phyloP scores from a whole-genome alignment of 2,113 vertebrate genomes.

The Caretta caretta region DNA sequence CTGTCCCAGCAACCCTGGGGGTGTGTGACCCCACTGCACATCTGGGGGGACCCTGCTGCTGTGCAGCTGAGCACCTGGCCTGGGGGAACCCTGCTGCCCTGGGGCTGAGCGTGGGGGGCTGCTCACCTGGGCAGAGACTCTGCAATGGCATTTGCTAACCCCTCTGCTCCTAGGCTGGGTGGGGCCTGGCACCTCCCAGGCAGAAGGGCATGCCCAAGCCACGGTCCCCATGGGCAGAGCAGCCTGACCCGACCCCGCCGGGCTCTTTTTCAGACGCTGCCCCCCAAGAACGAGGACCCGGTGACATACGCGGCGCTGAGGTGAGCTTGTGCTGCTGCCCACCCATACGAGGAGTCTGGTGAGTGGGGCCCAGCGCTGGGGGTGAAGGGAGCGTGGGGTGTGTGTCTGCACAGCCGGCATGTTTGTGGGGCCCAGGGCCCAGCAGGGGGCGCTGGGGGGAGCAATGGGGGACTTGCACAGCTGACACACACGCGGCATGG shows the following conservation, averaged over 20 bases:
- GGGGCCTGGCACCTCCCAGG: neutral
- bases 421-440: no score
- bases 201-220: neutral
- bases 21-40: neutral
- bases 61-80: neutral
- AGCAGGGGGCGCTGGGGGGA: no score
- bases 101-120: neutral
- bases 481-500: no score
- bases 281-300: neutral
- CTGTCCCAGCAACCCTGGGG: neutral
- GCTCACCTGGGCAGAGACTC: neutral
- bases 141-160: neutral
- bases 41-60: neutral
- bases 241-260: neutral
- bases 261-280: neutral
- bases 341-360: no score
- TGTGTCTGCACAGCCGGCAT: no score
- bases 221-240: neutral
- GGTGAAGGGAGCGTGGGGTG: no score
- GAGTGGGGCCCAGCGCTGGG: no score
- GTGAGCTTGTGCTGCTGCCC: no score
- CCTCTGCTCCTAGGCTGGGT: neutral
- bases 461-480: no score
- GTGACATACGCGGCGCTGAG: neutral
- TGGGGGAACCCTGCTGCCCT: no score